phyloP scores from a whole-genome alignment of 2,113 vertebrate species.

The Chionomys nivalis region DNA sequence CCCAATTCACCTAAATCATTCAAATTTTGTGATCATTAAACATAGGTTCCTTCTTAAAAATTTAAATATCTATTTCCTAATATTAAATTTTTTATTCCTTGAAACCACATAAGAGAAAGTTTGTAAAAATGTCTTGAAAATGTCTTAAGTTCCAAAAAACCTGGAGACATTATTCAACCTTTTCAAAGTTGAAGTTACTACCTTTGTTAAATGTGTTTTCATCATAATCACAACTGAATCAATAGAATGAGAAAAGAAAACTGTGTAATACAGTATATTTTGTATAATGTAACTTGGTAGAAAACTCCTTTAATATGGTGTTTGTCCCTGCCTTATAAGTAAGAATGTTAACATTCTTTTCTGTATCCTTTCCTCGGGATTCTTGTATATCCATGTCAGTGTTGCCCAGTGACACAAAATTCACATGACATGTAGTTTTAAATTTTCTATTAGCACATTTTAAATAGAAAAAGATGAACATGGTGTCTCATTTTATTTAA shows the following conservation, averaged over 20 bases:
- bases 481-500: not conserved
- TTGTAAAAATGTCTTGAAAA: constrained; percentile 27
- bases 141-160: not conserved
- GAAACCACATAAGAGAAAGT: not conserved
- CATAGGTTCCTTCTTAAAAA: not conserved
- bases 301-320: not conserved
- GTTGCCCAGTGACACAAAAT: not conserved
- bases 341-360: constrained; percentile 4
- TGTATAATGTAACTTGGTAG: not conserved
- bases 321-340: not conserved
- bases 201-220: not conserved
- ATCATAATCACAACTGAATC: constrained; percentile 26
- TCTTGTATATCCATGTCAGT: not conserved
- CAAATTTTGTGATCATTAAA: not conserved
- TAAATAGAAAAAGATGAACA: constrained; percentile 17
- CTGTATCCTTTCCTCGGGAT: not conserved
- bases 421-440: not conserved
- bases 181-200: constrained; percentile 11
- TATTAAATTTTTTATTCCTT: not conserved
- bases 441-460: constrained; percentile 9
- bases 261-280: not conserved
- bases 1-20: not conserved
- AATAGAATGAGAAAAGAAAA: constrained; percentile 46
- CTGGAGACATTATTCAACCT: not conserved
- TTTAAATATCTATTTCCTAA: not conserved